Percentiles rank a stretch among this genome's conserved stretches.
Evolutionary conservation across 2,797 vertebrate species (phyloP).

Genomic region (Garrulus glandarius): DNA sequence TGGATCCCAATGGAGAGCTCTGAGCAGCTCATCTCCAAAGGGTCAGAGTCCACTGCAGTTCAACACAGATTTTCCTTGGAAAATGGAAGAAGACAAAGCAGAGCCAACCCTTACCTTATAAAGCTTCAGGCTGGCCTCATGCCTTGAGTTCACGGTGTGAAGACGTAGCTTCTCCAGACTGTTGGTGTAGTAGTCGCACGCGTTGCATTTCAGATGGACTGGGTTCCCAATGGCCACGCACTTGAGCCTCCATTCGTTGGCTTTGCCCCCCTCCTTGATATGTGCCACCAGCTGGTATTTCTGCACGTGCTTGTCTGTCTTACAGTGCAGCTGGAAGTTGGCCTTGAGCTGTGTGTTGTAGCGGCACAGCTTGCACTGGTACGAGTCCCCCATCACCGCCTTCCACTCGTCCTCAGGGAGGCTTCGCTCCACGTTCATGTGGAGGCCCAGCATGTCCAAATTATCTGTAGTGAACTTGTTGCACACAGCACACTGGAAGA

Average conservation of each 20-base stretch:
- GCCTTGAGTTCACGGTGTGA: conserved; percentile 94
- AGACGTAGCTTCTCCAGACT: conserved; percentile 97
- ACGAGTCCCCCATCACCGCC: conserved; percentile 92
- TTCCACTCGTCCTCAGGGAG: conserved; percentile 98
- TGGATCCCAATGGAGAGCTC: neutral
- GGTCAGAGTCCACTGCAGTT: neutral
- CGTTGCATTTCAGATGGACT: conserved; percentile 97
- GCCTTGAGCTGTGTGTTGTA: conserved; percentile 99
- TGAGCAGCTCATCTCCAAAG: neutral
- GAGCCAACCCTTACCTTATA: conserved; percentile 88
- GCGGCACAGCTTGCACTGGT: conserved; percentile 97
- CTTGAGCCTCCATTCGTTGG: conserved; percentile 97
- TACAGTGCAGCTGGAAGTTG: conserved; percentile 99
- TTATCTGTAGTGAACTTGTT: conserved; percentile 99
- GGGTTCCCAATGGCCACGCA: conserved; percentile 98
- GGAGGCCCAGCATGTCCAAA: conserved; percentile 94
- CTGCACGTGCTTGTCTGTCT: conserved; percentile 98
- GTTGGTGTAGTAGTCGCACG: conserved; percentile 99
- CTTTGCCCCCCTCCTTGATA: conserved; percentile 98
- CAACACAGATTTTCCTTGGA: neutral
- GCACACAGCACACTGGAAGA: conserved; percentile 98
- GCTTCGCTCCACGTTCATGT: conserved; percentile 93
- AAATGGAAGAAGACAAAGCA: neutral
- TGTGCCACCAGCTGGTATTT: conserved; percentile 99
- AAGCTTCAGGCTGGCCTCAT: conserved; percentile 96